Conservation (phyloP, 37 sponge, comb jelly and placozoan species). For the Cliona cf. orientalis region DNA sequence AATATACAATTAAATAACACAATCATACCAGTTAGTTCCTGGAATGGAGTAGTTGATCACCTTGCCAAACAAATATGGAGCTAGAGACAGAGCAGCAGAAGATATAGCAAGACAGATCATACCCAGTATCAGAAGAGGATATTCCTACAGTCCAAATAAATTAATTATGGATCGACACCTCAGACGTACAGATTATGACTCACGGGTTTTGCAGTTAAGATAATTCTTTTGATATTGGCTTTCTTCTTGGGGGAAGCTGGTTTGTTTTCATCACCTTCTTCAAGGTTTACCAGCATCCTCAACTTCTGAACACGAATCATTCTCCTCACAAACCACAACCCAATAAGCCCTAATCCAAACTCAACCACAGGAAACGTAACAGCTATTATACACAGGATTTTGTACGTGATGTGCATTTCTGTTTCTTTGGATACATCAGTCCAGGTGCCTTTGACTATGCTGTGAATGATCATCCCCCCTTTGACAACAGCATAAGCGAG, state of each 20-base stretch:
- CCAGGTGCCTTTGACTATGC: conserved; percentile 9
- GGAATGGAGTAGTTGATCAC: conserved; percentile 72
- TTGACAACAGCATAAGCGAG: conserved; percentile 64
- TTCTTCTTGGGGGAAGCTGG: conserved; percentile 16
- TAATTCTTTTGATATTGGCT: conserved; percentile 53
- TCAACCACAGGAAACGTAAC: conserved; percentile 59
- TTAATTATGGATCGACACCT: not conserved
- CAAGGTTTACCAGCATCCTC: conserved; percentile 30
- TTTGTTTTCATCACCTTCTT: conserved; percentile 27
- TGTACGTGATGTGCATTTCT: conserved; percentile 66
- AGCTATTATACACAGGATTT: conserved; percentile 39
- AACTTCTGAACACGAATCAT: conserved; percentile 28
- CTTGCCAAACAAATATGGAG: conserved; percentile 79
- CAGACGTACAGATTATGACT: not conserved
- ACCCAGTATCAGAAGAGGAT: conserved; percentile 57
- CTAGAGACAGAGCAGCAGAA: conserved; percentile 36
- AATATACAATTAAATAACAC: no score
- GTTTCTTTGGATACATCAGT: not conserved
- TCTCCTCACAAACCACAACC: conserved; percentile 37
- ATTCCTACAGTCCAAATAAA: conserved; percentile 56
- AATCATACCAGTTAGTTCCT: conserved; percentile 47
- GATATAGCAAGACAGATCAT: conserved; percentile 50
- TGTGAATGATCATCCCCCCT: conserved; percentile 34
- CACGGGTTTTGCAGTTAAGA: conserved; percentile 59
- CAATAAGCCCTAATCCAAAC: conserved; percentile 22